Base-by-base conservation (phyloP, 2,888 invertebrate species). In the Drosophila maculinotata region DNA sequence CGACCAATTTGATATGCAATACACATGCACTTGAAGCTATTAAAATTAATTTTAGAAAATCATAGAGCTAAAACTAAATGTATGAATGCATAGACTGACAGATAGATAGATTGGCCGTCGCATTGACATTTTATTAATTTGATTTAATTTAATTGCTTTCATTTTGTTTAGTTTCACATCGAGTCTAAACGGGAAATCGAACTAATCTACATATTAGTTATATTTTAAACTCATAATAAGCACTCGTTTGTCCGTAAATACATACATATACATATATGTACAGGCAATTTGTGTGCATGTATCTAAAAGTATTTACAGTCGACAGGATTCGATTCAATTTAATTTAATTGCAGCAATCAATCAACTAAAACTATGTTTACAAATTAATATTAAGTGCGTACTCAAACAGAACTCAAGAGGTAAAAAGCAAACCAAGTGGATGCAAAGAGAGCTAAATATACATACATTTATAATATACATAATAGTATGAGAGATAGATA, bases 321-420 rank as follows among this genome's bases (percentile, higher is more conserved):
- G 36, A 47, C 10, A 38, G 25, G 9, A 15, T 49, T 49, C 8
- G 36, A 53, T 53, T 52, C 2, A 58, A 41, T 44, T 66, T 10
- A 63, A 67, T 64, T 71, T 12, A 60, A 78, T 67, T 66, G 47
- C 39, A 33, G 62, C 48, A 71, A 71, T 69, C 71, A 71, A 76
- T 81, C 41, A 66, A 71, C 69, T 82, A 71, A 79, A 60, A 53
- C 64, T 80, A 83, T 49, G 38, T 57, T 56, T 83, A 80, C 39
- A 67, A 65, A 70, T 72, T 62, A 76, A 65, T 39, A 67, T 59
- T 28, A 54, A 75, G 80, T 69, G 80, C 62, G 44, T 45, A 54
- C 39, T 65, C 45, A 23, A 64, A 41, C 51, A 26, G 44, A 79
- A 74, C 68, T 69, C 31, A 70, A 74, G 67, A 66, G 66, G 65